phyloP scores from a whole-genome alignment of 2,797 vertebrate species.

The Macroramphosus scolopax region DNA sequence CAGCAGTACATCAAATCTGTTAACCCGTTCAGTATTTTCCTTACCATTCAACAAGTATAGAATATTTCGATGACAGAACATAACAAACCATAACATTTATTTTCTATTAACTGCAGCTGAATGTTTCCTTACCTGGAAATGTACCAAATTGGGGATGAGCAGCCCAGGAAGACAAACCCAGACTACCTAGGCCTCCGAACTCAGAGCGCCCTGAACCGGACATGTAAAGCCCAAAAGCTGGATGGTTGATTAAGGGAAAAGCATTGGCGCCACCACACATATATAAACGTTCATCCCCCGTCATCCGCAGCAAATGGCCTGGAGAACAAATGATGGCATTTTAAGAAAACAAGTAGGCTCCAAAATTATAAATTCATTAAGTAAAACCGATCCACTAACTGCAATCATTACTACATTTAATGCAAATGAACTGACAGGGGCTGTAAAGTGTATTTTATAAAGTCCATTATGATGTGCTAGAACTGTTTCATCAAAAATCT shows the following conservation, averaged over 20 bases:
- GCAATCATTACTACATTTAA: too few species aligned
- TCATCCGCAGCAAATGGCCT: conserved; percentile 82
- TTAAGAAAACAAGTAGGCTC: conserved; percentile 5
- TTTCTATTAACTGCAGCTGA: not conserved
- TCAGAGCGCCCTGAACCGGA: conserved; percentile 82
- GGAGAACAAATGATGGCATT: conserved; percentile 25
- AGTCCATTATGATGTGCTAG: not conserved
- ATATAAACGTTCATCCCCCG: conserved; percentile 79
- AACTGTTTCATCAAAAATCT: not conserved
- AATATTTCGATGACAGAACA: too few species aligned
- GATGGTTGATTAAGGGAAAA: conserved; percentile 83
- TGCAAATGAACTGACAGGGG: too few species aligned
- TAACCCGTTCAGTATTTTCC: too few species aligned
- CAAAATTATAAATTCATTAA: too few species aligned
- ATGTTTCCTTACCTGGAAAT: conserved; percentile 80
- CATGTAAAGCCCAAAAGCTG: conserved; percentile 82
- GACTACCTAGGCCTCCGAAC: conserved; percentile 86
- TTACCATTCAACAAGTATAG: too few species aligned
- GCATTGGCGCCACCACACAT: conserved; percentile 79
- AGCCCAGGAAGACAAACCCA: conserved; percentile 83
- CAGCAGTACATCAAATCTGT: too few species aligned
- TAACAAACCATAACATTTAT: too few species aligned
- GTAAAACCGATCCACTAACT: too few species aligned
- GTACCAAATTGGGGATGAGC: conserved; percentile 81
- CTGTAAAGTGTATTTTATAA: too few species aligned